Evolutionary conservation across 2,113 vertebrate genomes (phyloP).

Genomic region (Anarhynchus alexandrinus): DNA sequence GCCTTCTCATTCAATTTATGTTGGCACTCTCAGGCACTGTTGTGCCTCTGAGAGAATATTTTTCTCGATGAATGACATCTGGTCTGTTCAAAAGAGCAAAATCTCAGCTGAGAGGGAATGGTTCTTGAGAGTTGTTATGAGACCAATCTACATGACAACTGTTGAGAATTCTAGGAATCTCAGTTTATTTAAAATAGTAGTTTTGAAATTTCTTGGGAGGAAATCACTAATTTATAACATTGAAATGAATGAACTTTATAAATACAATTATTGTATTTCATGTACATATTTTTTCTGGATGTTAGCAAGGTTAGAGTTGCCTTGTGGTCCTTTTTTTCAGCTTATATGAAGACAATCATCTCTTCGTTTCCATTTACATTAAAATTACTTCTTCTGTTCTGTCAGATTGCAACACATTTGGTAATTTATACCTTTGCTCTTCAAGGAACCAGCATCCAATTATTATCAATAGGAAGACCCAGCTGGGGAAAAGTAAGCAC

Average conservation of each 20-base stretch:
- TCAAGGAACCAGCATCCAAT: neutral
- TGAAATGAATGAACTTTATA: neutral
- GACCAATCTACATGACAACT: neutral
- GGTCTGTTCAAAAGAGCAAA: neutral
- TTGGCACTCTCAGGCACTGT: neutral
- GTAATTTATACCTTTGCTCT: slow-evolving; percentile 21
- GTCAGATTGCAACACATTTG: neutral
- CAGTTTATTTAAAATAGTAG: neutral
- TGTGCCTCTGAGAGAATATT: neutral
- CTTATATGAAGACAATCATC: neutral
- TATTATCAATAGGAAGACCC: slow-evolving; percentile 1
- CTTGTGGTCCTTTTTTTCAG: neutral
- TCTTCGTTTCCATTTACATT: neutral
- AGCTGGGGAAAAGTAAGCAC: neutral
- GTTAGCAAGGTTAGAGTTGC: neutral
- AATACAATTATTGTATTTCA: neutral
- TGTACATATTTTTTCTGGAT: neutral
- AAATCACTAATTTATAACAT: neutral
- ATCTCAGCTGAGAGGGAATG: neutral
- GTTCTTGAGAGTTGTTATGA: neutral
- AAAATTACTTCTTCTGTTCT: neutral
- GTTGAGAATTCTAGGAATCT: neutral
- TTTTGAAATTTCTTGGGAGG: neutral
- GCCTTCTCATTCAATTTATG: neutral
- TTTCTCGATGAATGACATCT: slow-evolving; percentile 17